A percentile compares a stretch with the other conserved stretches of the same genome.
These are phyloP conservation scores for Euborellia annulipes DNA, from an alignment of 1,140 invertebrate genomes.

Conservation along the genomic window DNA sequence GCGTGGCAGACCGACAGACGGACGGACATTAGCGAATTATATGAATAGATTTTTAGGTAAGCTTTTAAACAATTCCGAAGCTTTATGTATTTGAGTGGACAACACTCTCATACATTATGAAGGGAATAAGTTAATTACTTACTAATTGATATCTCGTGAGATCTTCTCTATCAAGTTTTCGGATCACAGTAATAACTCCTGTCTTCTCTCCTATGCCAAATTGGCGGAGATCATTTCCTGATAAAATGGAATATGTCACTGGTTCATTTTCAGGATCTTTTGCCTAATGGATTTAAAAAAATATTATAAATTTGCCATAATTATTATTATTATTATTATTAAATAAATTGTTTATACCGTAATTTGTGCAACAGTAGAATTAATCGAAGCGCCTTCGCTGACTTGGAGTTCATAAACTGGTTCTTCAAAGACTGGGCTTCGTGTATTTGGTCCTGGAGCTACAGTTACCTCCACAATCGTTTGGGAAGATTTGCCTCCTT, in stretches of 20 bases:
- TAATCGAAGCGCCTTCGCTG: conserved; percentile 71
- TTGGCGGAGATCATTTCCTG: conserved; percentile 69
- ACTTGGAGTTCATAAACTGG: conserved; percentile 69
- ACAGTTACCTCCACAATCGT: conserved; percentile 70
- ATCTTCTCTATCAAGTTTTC: conserved; percentile 71
- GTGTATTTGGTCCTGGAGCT: conserved; percentile 67
- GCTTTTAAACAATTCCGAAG: no score
- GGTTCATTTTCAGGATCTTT: conserved; percentile 77
- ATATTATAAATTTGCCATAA: no score
- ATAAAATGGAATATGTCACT: conserved; percentile 66
- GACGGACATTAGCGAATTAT: no score
- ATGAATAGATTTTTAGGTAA: no score
- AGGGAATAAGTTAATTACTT: no score
- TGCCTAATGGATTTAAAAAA: conserved; percentile 34
- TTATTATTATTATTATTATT: no score
- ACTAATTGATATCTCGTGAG: conserved; percentile 69
- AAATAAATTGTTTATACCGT: no score
- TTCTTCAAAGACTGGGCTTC: conserved; percentile 64
- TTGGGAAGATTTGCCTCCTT: conserved; percentile 35
- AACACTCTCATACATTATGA: no score
- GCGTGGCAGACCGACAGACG: no score
- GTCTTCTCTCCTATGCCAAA: conserved; percentile 68
- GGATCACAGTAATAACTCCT: conserved; percentile 66
- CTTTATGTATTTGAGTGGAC: no score
- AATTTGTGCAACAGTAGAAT: conserved; percentile 61